Evolutionary conservation across 2,797 vertebrate genomes (phyloP), one percentile per base, ranked within the genome.

Genomic region (Columba guinea): DNA sequence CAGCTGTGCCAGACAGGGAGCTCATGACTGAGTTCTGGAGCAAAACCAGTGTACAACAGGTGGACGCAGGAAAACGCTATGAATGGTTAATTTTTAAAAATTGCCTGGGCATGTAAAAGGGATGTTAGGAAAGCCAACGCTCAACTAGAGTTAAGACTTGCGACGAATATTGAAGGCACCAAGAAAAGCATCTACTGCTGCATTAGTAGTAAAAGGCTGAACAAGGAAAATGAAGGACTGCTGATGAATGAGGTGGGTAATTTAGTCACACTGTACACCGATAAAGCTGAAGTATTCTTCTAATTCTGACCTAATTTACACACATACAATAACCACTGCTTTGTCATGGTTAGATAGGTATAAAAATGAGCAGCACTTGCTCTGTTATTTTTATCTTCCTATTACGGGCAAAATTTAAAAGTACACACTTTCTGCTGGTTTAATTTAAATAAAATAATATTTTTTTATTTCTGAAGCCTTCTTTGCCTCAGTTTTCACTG

Each of bases 21-120:
- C 24, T 74, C 3, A 11, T 34, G 13, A 51, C 34, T 51, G 34
- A 37, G 3, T 80, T 91, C 26, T 4, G 9, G n/a, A 60, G 37
- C 10, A 59, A 77, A 78, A 70, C 1, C 0, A 28, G 5, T n/a
- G 24, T 32, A 35, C 7, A 32, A 20, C 15, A 2, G 2, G 35
- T 19, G n/a, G 32, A 69, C 65, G 30, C 56, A 63, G 60, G 20
- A 74, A 74, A 71, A 77, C 32, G 18, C 32, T 65, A 28, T 28
- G 49, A 35, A 67, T 4, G 2, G 12, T 2, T 10, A 39, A 27
- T 59, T 71, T 51, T 39, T 27, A 75, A 78, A 79, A 73, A 63
- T 18, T 70, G 8, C n/a, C 28, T 70, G 24, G 17, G 27, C 6
- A 4, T 44, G 6, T 73, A 16, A 77, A 65, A 7, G 8, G 4